Evolutionary conservation across 2,797 vertebrate species (phyloP).

Genomic region (Sciurus carolinensis): DNA sequence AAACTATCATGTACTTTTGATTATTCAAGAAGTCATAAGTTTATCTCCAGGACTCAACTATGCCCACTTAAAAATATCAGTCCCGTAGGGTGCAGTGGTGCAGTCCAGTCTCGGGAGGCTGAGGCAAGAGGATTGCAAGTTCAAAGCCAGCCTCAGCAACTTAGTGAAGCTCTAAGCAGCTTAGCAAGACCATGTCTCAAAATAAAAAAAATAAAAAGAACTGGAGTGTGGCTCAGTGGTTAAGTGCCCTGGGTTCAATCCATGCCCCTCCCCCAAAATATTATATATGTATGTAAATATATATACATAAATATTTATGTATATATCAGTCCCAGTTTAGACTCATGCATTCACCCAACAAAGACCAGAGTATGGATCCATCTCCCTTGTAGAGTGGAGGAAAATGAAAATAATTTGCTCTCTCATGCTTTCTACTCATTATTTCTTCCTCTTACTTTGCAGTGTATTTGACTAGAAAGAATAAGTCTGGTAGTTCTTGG

Average conservation of each 20-base stretch:
- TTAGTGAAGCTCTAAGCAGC: too few species aligned
- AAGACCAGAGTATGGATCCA: not conserved
- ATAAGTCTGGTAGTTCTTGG: not conserved
- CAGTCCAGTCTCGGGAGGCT: too few species aligned
- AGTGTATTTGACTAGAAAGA: fast-evolving
- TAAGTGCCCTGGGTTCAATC: too few species aligned
- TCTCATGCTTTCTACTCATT: fast-evolving
- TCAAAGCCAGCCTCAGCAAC: too few species aligned
- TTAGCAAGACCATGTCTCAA: too few species aligned
- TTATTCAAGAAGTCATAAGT: not conserved
- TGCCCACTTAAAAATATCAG: not conserved
- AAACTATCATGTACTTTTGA: not conserved
- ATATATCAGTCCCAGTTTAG: not conserved
- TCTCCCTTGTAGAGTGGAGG: not conserved
- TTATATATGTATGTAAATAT: too few species aligned
- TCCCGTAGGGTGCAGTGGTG: not conserved
- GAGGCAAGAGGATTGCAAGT: too few species aligned
- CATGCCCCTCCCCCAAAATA: too few species aligned
- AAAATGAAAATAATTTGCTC: too few species aligned
- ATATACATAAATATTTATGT: not conserved
- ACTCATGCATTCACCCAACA: not conserved
- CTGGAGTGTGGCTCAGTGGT: too few species aligned
- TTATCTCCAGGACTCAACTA: not conserved
- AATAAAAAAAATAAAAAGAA: too few species aligned
- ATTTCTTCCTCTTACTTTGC: not conserved